phyloP scores from a whole-genome alignment of 2,888 invertebrate species.

The Coecobrya sp. region DNA sequence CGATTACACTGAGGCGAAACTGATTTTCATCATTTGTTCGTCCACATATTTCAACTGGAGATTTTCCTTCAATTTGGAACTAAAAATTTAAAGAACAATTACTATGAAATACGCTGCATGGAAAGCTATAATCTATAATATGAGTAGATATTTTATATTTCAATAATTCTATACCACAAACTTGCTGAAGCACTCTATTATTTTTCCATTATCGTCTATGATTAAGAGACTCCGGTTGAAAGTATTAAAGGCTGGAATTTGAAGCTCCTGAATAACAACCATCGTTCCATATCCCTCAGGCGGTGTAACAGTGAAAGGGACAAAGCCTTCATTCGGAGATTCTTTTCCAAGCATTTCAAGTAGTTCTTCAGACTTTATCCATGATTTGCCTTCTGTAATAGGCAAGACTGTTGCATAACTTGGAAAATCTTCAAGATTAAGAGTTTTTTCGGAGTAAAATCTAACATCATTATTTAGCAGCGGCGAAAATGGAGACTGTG shows the following conservation, averaged over 20 bases:
- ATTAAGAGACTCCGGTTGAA: constrained; percentile 65
- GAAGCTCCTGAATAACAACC: constrained; percentile 78
- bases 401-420: constrained; percentile 74
- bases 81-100: neutral
- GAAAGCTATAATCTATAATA: too few species aligned
- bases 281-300: constrained; percentile 76
- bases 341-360: constrained; percentile 61
- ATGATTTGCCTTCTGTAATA: constrained; percentile 15
- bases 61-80: constrained; percentile 69
- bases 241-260: constrained; percentile 68
- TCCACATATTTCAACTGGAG: constrained; percentile 63
- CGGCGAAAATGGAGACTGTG: neutral
- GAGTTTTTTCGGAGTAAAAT: neutral
- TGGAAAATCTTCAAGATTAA: constrained; percentile 75
- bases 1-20: constrained; percentile 32
- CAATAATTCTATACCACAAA: constrained; percentile 41
- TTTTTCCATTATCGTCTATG: constrained; percentile 65
- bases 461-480: neutral
- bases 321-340: neutral
- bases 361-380: constrained; percentile 66
- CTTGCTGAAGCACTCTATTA: constrained; percentile 68
- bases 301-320: constrained; percentile 62
- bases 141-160: neutral
- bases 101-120: neutral
- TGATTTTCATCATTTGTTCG: constrained; percentile 8